Base-by-base conservation (phyloP, 2,888 invertebrate genomes). In the Tachystola acroxantha region DNA sequence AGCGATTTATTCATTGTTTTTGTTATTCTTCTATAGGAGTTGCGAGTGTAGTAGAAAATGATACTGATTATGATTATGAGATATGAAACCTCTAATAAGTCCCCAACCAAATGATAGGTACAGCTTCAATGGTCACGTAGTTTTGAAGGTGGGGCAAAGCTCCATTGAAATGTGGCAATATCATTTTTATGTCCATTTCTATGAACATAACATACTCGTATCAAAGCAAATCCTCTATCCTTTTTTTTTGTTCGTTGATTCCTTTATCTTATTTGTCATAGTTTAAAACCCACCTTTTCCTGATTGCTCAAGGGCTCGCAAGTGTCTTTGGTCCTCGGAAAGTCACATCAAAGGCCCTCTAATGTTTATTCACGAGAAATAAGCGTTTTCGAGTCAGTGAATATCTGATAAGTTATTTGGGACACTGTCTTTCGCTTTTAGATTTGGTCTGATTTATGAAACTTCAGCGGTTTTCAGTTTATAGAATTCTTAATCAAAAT, bases 311-410 rank as follows among this genome's bases (percentile, higher is more conserved):
- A 39, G 39, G 39, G 34, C 10, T 34, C 32, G 35, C 28, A 27
- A 31, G 30, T 39, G 40, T 47, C 39, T 39, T 40, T 34, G 36
- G 37, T 36, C 43, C 45, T 40, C 37, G 31, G 26, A 33, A 37
- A 43, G 42, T 43, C 43, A 35, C 39, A 30, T 48, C 52, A 56
- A 57, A 52, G 52, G 41, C 28, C 27, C 39, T 35, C 26, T 30
- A 36, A 35, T 53, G 49, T 50, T 52, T 45, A 53, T 48, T 53
- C 41, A 39, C 36, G 45, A 48, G 57, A 54, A 54, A 49, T 51
- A 55, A 51, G 45, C 50, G 40, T 40, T 43, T 45, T 32, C 54
- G 48, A 51, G 39, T 47, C 59, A 53, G 29, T 59, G 59, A 50
- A 45, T 51, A 44, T 51, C 40, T 36, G 42, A 42, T 45, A 40